phyloP scores from a whole-genome alignment of 1,140 invertebrate genomes.

The Sycobia sp. region DNA sequence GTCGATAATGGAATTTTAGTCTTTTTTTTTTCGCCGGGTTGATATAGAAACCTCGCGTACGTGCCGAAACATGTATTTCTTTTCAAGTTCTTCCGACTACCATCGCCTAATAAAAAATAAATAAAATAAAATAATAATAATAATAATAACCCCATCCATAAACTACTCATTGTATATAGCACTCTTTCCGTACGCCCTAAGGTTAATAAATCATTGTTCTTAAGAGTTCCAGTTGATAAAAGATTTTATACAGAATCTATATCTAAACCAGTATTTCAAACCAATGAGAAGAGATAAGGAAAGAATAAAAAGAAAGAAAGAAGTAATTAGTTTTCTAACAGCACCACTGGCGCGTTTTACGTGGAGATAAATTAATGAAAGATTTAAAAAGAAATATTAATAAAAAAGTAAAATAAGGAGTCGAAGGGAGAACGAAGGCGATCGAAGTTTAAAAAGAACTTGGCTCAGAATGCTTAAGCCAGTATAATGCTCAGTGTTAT shows the following conservation, averaged over 20 bases:
- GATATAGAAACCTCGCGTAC: constrained; percentile 19
- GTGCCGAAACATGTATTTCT: constrained; percentile 4
- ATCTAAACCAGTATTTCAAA: constrained; percentile 61
- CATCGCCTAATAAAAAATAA: constrained; percentile 22
- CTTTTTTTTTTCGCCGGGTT: constrained; percentile 13
- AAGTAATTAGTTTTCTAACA: constrained; percentile 62
- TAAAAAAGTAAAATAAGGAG: no score
- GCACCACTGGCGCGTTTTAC: constrained; percentile 50
- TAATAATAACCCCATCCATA: constrained; percentile 12
- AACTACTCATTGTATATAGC: constrained; percentile 39
- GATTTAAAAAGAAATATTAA: no score
- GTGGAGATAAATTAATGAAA: constrained; percentile 37
- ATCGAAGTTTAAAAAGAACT: constrained; percentile 27
- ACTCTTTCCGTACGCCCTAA: constrained; percentile 45
- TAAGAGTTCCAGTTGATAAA: constrained; percentile 58
- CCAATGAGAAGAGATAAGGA: constrained; percentile 48
- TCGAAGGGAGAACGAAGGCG: constrained; percentile 1
- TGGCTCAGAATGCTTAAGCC: constrained; percentile 54
- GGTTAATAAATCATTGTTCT: constrained; percentile 54
- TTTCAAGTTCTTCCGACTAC: constrained; percentile 21
- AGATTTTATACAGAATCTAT: constrained; percentile 60
- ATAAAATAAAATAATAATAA: no score
- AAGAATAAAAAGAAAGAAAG: constrained; percentile 19
- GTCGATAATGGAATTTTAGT: constrained; percentile 5
- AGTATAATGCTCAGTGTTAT: constrained; percentile 54